Base-by-base conservation (phyloP, 2,113 vertebrate genomes). In the Hiodon alosoides region DNA sequence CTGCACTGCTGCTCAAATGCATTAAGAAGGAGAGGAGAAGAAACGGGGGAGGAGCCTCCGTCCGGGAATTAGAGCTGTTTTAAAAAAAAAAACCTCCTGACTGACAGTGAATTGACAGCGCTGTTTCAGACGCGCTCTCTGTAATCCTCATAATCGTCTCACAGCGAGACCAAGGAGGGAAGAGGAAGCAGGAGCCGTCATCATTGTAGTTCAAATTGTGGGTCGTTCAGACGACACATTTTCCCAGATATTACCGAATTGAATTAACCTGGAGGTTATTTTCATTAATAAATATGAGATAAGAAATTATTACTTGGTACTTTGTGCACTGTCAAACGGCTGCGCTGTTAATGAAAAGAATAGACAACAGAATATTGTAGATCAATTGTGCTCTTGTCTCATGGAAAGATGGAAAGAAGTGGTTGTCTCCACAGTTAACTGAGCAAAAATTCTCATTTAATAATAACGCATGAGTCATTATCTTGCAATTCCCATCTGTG, bases 281-380 rank as follows among this genome's bases (percentile, higher is more conserved):
- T 79, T 82, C 79, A 82, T 83, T 85, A 83, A 83, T 81, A 83
- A 81, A 82, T 81, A 83, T 73, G 76, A 76, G 82, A 85, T 82
- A 79, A 83, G 69, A 77, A 79, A 85, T 81, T 71, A 79, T 78
- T 78, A 72, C 79, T 79, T 52, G 71, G 54, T 68, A 54, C 69
- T 77, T 75, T 75, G 73, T 76, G 65, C 76, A 31, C 76, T 67
- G 70, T 75, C 74, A 76, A 77, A 78, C 54, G 76, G 46, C 76
- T 72, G 74, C 58, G 72, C 68, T 75, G 58, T 76, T 68, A 74
- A 74, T 52, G 53, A 57, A 77, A 31, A 76, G 70, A 76, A 17
- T 74, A 72, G 57, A 76, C 62, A 67, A 69, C 76, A 31, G 67
- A 75, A 82, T 76, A 77, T 69, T 78, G 76, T 69, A 66, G 78